Base-by-base conservation (phyloP, 2,797 vertebrate genomes). In the Xiphophorus birchmanni region DNA sequence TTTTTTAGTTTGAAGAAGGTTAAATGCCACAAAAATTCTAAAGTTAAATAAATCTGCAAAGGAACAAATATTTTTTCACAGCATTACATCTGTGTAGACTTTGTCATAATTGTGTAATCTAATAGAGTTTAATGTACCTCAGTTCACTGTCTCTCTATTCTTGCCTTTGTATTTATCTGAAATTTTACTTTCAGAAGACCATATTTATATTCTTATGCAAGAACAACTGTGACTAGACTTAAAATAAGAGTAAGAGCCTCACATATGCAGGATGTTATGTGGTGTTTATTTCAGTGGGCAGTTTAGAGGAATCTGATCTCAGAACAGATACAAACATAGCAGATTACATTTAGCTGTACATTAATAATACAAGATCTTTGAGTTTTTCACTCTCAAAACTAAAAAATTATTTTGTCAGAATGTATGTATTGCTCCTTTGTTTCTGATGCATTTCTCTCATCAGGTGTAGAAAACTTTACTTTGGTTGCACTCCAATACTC, bases 381-480 rank as follows among this genome's bases (percentile, higher is more conserved):
- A 15, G 18, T 40, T 13, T 80, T 37, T 26, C 73, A 78, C 42
- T 76, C 56, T 52, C 48, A 11, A 60, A 35, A 17, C 65, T 26
- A 67, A 23, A 11, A 56, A 67, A 9, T 21, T 29, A 44, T 21
- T 65, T 45, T 21, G n/a, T 7, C 63, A 8, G 60, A 18, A 54
- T 77, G 74, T 56, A 74, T 74, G 74, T 1, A 0, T 58, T n/a
- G 77, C 45, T 73, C 58, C 75, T 80, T 72, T 63, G 60, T 81
- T 77, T 86, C 35, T 79, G 75, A 21, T 76, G 47, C 58, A 13
- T 76, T 32, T 82, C 44, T 74, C 42, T 82, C 74, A 82, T 82
- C 69, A 81, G 81, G 40, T 84, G 82, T 37, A 65, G 76, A 13
- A 77, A 80, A 87, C 86, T 88, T 65, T n/a, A 35, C 67, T 87